phyloP scores from a whole-genome alignment of 2,797 vertebrate genomes.

The Falco peregrinus region DNA sequence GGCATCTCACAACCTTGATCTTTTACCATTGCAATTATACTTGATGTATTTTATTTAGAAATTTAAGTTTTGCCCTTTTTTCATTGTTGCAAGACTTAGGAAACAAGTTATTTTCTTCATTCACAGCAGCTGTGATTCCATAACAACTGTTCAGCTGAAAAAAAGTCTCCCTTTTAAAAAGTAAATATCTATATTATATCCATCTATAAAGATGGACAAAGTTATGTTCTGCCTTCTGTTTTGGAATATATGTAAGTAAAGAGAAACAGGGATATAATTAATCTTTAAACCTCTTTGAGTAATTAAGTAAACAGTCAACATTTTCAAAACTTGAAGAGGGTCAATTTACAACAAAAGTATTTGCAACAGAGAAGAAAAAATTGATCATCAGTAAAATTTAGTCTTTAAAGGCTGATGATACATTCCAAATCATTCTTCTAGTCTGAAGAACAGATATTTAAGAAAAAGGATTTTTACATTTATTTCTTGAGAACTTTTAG shows the following conservation, averaged over 20 bases:
- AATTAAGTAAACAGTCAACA: background rate
- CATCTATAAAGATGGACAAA: background rate
- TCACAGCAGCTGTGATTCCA: background rate
- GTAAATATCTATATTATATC: background rate
- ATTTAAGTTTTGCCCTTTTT: background rate
- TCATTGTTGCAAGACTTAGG: background rate
- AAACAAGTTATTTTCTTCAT: background rate
- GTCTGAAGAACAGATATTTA: background rate
- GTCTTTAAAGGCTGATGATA: background rate
- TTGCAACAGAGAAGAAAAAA: background rate
- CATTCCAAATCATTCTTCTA: background rate
- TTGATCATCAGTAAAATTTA: background rate
- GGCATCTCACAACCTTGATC: no score
- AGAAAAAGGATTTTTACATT: background rate
- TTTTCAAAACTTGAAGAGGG: background rate
- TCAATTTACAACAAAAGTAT: background rate
- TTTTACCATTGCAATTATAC: background rate
- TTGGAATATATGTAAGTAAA: background rate
- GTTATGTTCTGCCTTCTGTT: background rate
- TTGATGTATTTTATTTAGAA: background rate
- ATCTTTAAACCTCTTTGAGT: background rate
- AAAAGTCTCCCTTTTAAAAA: background rate
- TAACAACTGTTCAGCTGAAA: background rate
- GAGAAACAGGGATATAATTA: background rate
- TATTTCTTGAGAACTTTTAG: background rate